A percentile compares a stretch with the other conserved stretches of the same genome.
These are phyloP conservation scores for Chlamydotis undulata DNA, from an alignment of 2,113 vertebrate genomes.

Conservation along the genomic window DNA sequence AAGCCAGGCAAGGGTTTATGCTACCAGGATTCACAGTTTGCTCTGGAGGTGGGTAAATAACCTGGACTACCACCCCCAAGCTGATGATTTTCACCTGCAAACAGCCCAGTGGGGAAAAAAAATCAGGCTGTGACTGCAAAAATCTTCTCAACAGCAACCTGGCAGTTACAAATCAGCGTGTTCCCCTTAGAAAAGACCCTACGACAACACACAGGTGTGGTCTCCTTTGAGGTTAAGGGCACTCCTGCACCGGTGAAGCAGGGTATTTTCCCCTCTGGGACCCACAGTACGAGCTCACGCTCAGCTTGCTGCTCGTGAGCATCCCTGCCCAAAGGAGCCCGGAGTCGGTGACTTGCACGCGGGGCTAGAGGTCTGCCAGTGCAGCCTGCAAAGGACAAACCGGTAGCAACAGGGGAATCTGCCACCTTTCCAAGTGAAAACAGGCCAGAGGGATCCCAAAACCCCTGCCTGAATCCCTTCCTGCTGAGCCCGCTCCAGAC, in stretches of 20 bases:
- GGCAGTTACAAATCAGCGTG: not conserved
- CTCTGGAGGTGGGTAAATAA: not conserved
- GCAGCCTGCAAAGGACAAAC: not conserved
- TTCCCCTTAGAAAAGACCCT: not conserved
- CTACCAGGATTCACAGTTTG: not conserved
- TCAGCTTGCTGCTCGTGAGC: not conserved
- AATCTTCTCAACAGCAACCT: not conserved
- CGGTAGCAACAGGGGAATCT: not conserved
- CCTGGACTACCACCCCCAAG: not conserved
- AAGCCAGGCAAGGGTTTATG: not conserved
- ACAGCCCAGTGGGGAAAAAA: not conserved
- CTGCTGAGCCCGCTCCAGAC: not conserved
- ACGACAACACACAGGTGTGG: rapidly evolving
- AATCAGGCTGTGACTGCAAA: not conserved
- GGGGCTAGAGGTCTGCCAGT: not conserved
- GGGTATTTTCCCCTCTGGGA: rapidly evolving
- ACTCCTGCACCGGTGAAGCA: not conserved
- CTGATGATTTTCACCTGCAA: not conserved
- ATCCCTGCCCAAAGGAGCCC: not conserved
- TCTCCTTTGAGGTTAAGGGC: not conserved
- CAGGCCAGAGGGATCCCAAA: not conserved
- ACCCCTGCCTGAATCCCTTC: not conserved
- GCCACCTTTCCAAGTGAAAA: not conserved
- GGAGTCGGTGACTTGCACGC: rapidly evolving
- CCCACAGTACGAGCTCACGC: rapidly evolving